Evolutionary conservation across 2,113 vertebrate species (phyloP).

Genomic region (Dendrocopos noguchii): DNA sequence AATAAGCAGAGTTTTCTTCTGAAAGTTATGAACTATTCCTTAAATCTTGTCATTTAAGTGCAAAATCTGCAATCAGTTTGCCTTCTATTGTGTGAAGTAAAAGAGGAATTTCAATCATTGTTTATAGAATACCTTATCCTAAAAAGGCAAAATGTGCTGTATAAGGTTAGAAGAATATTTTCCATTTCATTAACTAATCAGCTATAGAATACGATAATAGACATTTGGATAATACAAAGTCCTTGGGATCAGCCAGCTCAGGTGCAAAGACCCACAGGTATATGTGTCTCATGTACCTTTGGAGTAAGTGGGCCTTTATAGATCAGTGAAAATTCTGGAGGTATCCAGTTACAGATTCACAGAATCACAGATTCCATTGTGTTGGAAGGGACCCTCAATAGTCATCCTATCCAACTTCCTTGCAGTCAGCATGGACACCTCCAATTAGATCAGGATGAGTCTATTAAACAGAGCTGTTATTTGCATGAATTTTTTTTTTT

Average conservation of each 20-base stretch:
- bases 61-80: conserved; percentile 27
- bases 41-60: conserved; percentile 6
- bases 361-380: no score
- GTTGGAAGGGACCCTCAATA: no score
- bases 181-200: not conserved
- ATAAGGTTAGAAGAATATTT: not conserved
- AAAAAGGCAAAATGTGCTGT: not conserved
- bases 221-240: not conserved
- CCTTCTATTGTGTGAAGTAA: not conserved
- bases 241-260: not conserved
- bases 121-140: not conserved
- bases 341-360: not conserved
- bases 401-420: no score
- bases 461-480: not conserved
- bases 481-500: not conserved
- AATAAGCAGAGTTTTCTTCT: not conserved
- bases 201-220: not conserved
- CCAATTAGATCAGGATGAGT: no score
- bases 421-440: no score
- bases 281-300: not conserved
- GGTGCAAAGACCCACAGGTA: not conserved
- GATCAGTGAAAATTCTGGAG: not conserved
- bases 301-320: not conserved
- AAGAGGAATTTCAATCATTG: not conserved
- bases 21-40: conserved; percentile 1